Percentiles rank a stretch among this genome's conserved stretches.
Evolutionary conservation across 2,888 invertebrate genomes (phyloP).

Genomic region (Orgyia antiqua): DNA sequence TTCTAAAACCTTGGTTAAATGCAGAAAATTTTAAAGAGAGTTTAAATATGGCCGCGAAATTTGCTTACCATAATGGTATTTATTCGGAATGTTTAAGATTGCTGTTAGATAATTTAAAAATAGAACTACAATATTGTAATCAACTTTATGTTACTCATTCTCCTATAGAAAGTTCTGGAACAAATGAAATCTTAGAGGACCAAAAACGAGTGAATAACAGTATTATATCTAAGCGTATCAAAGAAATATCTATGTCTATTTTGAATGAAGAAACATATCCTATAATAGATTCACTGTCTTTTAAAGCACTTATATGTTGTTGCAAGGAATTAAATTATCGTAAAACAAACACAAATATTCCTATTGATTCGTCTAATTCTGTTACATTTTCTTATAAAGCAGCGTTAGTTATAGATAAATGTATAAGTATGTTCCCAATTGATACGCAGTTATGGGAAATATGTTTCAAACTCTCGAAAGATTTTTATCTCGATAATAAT

Average conservation of each 20-base stretch:
- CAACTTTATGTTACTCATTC: constrained; percentile 47
- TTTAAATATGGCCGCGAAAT: constrained; percentile 61
- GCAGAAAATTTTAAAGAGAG: constrained; percentile 44
- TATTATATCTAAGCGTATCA: constrained; percentile 59
- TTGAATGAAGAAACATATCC: constrained; percentile 59
- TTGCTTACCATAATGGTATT: constrained; percentile 51
- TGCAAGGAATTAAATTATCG: constrained; percentile 56
- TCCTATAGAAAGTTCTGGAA: constrained; percentile 15
- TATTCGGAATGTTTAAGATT: constrained; percentile 54
- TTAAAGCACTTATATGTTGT: constrained; percentile 50
- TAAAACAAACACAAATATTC: constrained; percentile 22
- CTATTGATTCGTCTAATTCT: constrained; percentile 18
- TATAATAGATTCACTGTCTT: constrained; percentile 37
- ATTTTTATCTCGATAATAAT: constrained; percentile 59
- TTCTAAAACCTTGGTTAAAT: constrained; percentile 56
- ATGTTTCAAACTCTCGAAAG: constrained; percentile 57
- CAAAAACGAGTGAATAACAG: constrained; percentile 49
- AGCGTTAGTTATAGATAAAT: constrained; percentile 57
- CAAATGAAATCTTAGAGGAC: constrained; percentile 35
- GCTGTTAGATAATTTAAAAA: constrained; percentile 48
- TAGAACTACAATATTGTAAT: constrained; percentile 27
- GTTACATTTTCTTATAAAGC: constrained; percentile 47
- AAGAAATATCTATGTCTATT: constrained; percentile 57
- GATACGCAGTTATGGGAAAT: constrained; percentile 58
- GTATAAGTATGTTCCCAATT: constrained; percentile 58